Percentiles rank a stretch among this genome's conserved stretches.
These are phyloP conservation scores for Bombus confusus DNA, from an alignment of 1,140 invertebrate species.

Conservation along the genomic window DNA sequence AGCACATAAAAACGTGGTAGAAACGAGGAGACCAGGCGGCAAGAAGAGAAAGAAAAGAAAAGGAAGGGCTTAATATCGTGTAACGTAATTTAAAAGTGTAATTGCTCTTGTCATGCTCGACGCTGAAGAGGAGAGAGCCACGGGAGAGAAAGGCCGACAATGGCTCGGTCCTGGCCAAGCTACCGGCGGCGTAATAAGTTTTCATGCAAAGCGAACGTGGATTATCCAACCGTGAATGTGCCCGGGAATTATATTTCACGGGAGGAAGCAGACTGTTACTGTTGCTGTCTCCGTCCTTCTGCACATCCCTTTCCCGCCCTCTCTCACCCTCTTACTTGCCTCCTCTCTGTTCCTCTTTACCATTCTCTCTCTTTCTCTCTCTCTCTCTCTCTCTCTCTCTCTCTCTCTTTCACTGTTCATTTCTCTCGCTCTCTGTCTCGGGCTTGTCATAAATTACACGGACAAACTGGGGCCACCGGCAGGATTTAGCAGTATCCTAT, in stretches of 20 bases:
- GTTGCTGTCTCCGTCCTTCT: constrained; percentile 70
- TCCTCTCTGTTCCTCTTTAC: neutral
- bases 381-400: neutral
- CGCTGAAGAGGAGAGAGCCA: constrained; percentile 65
- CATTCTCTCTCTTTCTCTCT: neutral
- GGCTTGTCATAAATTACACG: constrained; percentile 79
- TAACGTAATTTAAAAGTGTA: constrained; percentile 83
- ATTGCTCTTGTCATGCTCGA: constrained; percentile 80
- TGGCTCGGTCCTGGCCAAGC: constrained; percentile 49
- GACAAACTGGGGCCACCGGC: constrained; percentile 61
- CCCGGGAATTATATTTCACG: constrained; percentile 82
- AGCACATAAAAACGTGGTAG: constrained; percentile 13
- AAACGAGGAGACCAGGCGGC: constrained; percentile 42
- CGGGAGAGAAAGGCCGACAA: constrained; percentile 54
- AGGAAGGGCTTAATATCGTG: constrained; percentile 81
- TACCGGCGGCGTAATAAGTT: constrained; percentile 81
- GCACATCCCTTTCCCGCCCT: neutral
- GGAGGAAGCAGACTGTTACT: constrained; percentile 81
- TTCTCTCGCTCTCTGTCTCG: constrained; percentile 21
- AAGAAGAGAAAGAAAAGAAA: constrained; percentile 68
- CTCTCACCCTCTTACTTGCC: constrained; percentile 4
- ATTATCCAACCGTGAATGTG: constrained; percentile 83
- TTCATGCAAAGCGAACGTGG: constrained; percentile 81
- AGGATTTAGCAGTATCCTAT: constrained; percentile 69
- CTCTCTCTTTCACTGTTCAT: no score